These are phyloP conservation scores for Sphecodes monilicornis DNA, from an alignment of 2,888 invertebrate species.

Conservation along the genomic window DNA sequence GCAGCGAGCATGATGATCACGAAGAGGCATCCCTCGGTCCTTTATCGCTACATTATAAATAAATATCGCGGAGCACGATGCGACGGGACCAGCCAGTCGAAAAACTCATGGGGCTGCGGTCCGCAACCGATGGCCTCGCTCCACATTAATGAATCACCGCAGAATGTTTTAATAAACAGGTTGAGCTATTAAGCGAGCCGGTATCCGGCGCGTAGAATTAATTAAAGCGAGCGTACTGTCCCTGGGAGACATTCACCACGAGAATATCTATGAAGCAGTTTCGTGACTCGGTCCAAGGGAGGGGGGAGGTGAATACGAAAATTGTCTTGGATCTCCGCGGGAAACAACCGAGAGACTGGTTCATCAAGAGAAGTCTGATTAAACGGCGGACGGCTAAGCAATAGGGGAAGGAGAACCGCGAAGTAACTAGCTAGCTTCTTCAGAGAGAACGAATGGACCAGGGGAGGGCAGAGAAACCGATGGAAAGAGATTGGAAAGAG, in stretches of 20 bases:
- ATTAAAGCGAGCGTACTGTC: constrained; percentile 68
- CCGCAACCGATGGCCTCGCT: neutral
- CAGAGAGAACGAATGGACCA: constrained; percentile 17
- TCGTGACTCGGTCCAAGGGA: constrained; percentile 19
- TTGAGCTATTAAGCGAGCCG: neutral
- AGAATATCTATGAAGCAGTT: constrained; percentile 61
- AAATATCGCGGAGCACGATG: constrained; percentile 43
- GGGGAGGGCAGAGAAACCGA: neutral
- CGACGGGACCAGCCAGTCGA: neutral
- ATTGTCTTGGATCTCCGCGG: constrained; percentile 63
- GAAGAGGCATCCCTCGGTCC: neutral
- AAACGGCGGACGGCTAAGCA: constrained; percentile 51
- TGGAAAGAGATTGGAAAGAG: constrained; percentile 34
- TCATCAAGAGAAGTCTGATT: constrained; percentile 63
- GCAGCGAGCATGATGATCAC: constrained; percentile 20
- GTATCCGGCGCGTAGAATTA: constrained; percentile 50
- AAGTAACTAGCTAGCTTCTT: neutral
- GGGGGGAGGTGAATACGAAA: constrained; percentile 53
- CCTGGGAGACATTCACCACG: constrained; percentile 44
- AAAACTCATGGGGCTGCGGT: neutral
- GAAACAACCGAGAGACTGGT: constrained; percentile 43
- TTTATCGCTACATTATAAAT: constrained; percentile 37
- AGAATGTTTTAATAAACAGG: constrained; percentile 13
- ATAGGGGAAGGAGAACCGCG: constrained; percentile 18
- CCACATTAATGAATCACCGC: constrained; percentile 16